A percentile compares a stretch with the other conserved stretches of the same genome.
phyloP scores from a whole-genome alignment of 2,113 vertebrate genomes.

The Serilophus lunatus region DNA sequence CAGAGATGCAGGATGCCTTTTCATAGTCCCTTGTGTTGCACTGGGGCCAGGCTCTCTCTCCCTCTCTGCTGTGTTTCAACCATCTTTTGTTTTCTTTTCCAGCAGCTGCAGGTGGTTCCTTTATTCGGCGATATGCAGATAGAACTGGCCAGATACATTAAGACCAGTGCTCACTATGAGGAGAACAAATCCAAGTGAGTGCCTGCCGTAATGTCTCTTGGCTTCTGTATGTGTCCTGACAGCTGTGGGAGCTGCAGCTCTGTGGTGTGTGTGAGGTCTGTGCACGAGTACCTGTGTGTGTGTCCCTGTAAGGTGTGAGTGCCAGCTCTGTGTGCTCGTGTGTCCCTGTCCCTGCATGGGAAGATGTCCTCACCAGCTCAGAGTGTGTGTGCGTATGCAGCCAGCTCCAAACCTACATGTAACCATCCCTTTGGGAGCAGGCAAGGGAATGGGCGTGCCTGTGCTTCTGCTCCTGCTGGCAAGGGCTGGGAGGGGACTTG shows the following conservation, averaged over 20 bases:
- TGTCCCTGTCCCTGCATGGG: constrained; percentile 32
- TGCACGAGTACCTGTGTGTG: background rate
- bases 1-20: background rate
- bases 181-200: constrained; percentile 99
- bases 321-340: constrained; percentile 17
- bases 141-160: constrained; percentile 98
- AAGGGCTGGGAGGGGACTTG: background rate
- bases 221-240: constrained; percentile 71
- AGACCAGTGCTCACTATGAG: constrained; percentile 99
- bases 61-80: constrained; percentile 38
- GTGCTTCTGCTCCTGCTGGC: background rate
- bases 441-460: background rate
- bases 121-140: constrained; percentile 99
- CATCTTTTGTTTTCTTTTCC: constrained; percentile 75
- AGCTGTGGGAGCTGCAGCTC: background rate
- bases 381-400: background rate
- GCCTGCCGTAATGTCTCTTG: constrained; percentile 85
- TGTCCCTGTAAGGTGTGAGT: constrained; percentile 28
- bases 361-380: background rate
- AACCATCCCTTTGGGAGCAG: background rate
- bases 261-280: background rate
- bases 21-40: background rate
- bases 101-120: constrained; percentile 96
- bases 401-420: background rate
- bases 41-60: background rate